Conservation (phyloP, 2,797 vertebrate species). For the Vipera latastei region DNA sequence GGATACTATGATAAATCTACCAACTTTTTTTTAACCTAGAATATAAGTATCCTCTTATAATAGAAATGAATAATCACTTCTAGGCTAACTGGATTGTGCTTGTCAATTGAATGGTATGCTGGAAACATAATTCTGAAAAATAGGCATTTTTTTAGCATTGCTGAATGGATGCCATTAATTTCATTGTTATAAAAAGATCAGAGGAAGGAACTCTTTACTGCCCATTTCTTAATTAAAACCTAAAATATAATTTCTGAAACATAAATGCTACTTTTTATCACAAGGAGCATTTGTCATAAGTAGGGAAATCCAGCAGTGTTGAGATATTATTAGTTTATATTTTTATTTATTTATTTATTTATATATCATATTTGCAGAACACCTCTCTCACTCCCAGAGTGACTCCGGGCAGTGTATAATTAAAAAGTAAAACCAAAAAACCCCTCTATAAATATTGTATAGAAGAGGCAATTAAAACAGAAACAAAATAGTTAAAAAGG, state of each 20-base stretch:
- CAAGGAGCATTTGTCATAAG: too few species aligned
- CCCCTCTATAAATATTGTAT: neutral
- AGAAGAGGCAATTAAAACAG: neutral
- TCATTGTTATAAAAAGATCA: neutral
- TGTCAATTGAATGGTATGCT: neutral
- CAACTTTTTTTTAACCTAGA: neutral
- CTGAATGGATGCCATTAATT: neutral
- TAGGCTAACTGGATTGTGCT: neutral
- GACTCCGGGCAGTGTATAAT: neutral
- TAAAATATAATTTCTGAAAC: neutral
- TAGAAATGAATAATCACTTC: neutral
- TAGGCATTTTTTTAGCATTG: neutral
- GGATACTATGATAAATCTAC: neutral
- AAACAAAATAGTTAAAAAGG: neutral
- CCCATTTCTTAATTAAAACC: neutral
- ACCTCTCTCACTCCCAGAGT: neutral
- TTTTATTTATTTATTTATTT: neutral
- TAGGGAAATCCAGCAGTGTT: neutral
- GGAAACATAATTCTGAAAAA: neutral
- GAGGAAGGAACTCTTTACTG: neutral
- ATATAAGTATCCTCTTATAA: neutral
- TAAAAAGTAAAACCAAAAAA: neutral
- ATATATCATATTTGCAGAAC: neutral
- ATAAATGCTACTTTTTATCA: neutral
- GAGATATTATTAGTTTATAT: too few species aligned